Percentiles rank a stretch among this genome's conserved stretches.
phyloP scores from a whole-genome alignment of 2,113 vertebrate genomes.

The Psophia crepitans region DNA sequence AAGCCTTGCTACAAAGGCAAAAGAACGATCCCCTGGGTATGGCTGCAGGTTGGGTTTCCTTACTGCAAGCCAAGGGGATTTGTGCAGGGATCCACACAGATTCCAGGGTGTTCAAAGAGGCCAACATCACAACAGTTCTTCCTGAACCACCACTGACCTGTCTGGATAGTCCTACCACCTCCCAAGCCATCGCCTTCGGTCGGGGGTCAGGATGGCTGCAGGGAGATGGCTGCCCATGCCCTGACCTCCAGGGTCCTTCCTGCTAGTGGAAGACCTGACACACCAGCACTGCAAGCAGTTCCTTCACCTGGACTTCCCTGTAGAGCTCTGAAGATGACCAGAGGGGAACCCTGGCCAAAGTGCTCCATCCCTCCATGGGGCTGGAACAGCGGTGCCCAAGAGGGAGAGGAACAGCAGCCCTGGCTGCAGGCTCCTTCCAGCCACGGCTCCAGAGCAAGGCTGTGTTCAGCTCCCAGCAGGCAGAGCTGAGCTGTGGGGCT shows the following conservation, averaged over 20 bases:
- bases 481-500: neutral
- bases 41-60: neutral
- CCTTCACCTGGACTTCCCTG: neutral
- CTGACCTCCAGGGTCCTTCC: neutral
- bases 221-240: neutral
- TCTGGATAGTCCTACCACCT: neutral
- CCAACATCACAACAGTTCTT: neutral
- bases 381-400: rapidly evolving
- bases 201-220: neutral
- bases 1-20: neutral
- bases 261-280: neutral
- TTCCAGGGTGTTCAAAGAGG: neutral
- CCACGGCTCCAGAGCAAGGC: neutral
- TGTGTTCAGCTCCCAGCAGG: neutral
- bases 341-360: neutral
- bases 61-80: neutral
- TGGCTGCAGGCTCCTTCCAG: neutral
- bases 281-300: neutral
- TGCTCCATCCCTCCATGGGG: neutral
- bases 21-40: neutral
- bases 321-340: neutral
- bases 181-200: rapidly evolving
- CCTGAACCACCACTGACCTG: neutral
- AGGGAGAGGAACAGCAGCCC: neutral
- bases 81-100: neutral